Percentiles rank a stretch among this genome's conserved stretches.
phyloP scores from a whole-genome alignment of 2,888 invertebrate species.

The Clivina fossor region DNA sequence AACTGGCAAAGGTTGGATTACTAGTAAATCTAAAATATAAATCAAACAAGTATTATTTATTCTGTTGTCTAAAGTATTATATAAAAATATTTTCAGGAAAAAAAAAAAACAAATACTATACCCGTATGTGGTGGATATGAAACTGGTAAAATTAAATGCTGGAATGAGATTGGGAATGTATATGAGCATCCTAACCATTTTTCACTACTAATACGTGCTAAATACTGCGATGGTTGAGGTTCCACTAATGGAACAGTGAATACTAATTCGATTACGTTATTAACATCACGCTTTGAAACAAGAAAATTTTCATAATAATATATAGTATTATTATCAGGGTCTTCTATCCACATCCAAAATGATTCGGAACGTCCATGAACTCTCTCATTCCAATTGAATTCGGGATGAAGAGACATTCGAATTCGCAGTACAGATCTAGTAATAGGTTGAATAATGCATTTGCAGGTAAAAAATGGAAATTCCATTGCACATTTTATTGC shows the following conservation, averaged over 20 bases:
- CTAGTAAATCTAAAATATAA: slow-evolving; percentile 70
- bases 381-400: slow-evolving; percentile 82
- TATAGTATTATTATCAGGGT: slow-evolving; percentile 89
- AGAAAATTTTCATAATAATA: slow-evolving; percentile 95
- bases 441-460: slow-evolving; percentile 89
- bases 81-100: no score
- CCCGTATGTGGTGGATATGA: slow-evolving; percentile 90
- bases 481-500: slow-evolving; percentile 84
- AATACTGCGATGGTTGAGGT: slow-evolving; percentile 89
- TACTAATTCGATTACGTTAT: slow-evolving; percentile 79
- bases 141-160: slow-evolving; percentile 88
- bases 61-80: no score
- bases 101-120: no score
- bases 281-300: slow-evolving; percentile 60
- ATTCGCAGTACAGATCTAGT: slow-evolving; percentile 89
- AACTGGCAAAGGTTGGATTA: slow-evolving; percentile 87
- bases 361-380: slow-evolving; percentile 88
- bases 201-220: slow-evolving; percentile 84
- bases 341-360: slow-evolving; percentile 98
- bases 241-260: slow-evolving; percentile 95
- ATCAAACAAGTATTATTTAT: slow-evolving; percentile 24
- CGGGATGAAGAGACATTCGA: slow-evolving; percentile 74
- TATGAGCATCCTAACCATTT: slow-evolving; percentile 68
- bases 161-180: slow-evolving; percentile 66
- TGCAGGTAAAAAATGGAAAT: slow-evolving; percentile 81